Evolutionary conservation across 2,113 vertebrate species (phyloP).

Genomic region (Glareola pratincola): DNA sequence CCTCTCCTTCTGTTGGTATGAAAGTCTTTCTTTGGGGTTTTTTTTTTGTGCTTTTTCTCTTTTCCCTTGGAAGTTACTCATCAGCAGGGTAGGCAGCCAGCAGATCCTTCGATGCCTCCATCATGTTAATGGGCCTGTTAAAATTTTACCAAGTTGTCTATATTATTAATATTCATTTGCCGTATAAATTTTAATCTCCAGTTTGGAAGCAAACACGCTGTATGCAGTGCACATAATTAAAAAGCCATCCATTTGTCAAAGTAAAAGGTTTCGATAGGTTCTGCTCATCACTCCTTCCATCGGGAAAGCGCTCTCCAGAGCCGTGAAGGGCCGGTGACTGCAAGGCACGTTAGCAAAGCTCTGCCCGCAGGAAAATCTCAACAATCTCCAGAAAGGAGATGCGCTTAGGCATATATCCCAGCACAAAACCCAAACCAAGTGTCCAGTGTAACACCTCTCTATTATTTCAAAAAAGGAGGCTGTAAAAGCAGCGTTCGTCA

Average conservation of each 20-base stretch:
- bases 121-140: neutral
- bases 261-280: neutral
- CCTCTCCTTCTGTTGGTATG: neutral
- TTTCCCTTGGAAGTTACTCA: neutral
- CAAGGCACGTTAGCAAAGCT: neutral
- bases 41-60: no score
- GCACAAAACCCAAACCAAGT: rapidly evolving
- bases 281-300: neutral
- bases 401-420: rapidly evolving
- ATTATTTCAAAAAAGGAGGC: neutral
- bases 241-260: neutral
- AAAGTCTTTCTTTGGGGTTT: rapidly evolving
- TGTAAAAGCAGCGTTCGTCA: rapidly evolving
- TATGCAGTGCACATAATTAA: neutral
- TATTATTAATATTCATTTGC: neutral
- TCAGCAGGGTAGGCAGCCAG: neutral
- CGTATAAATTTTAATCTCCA: neutral
- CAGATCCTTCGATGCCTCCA: neutral
- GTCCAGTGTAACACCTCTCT: rapidly evolving
- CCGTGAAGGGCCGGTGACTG: rapidly evolving
- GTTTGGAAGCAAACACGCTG: neutral
- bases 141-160: neutral
- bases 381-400: neutral
- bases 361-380: neutral
- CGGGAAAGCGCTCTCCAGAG: neutral